Conservation (phyloP, 35 echinoderm and acorn worm species). For the Hemicentrotus pulcherrimus region DNA sequence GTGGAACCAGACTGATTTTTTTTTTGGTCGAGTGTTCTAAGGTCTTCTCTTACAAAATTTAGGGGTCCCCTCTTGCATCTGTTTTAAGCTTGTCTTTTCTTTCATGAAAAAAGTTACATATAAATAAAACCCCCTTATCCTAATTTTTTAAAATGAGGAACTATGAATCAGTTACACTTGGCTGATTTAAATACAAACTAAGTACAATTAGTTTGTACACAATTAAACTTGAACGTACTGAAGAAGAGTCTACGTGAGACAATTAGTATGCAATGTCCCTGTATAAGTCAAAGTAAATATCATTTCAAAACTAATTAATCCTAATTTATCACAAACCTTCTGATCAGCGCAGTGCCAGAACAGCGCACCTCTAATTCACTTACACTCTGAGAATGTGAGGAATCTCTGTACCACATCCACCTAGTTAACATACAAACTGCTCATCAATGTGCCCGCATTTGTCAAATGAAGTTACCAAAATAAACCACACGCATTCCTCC, state of each 20-base stretch:
- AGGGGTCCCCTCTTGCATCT: too few species aligned
- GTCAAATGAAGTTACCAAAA: slow-evolving; percentile 43
- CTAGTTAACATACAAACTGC: slow-evolving; percentile 25
- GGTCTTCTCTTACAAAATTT: too few species aligned
- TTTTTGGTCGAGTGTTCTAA: too few species aligned
- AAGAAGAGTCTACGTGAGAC: not conserved
- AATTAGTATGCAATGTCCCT: not conserved
- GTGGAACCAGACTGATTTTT: too few species aligned
- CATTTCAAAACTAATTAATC: not conserved
- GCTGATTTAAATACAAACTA: too few species aligned
- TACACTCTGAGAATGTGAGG: not conserved
- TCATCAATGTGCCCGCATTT: slow-evolving; percentile 31
- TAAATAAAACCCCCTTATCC: too few species aligned
- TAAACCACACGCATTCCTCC: slow-evolving; percentile 20
- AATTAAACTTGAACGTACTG: too few species aligned
- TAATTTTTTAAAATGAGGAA: too few species aligned
- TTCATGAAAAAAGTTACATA: too few species aligned
- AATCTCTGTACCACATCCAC: not conserved
- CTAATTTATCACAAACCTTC: not conserved
- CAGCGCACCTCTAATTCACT: not conserved
- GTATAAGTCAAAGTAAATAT: not conserved
- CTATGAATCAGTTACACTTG: too few species aligned
- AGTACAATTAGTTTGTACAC: too few species aligned
- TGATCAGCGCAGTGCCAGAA: not conserved
- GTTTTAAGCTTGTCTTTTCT: too few species aligned